Conservation (phyloP, 1,140 invertebrate species). For the Acyrthosiphon pisum region DNA sequence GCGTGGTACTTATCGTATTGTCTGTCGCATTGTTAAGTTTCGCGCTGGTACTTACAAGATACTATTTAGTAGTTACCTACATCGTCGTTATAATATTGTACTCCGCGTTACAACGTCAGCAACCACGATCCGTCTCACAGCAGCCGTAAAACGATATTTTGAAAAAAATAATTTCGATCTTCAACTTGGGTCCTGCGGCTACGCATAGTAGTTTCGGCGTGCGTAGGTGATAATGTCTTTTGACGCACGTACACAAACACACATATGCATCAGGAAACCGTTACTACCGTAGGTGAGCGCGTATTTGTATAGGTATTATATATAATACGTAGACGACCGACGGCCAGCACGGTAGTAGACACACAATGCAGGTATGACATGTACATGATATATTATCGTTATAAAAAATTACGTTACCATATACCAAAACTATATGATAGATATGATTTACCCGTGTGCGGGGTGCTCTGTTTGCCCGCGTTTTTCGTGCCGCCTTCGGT, state of each 20-base stretch:
- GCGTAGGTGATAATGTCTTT: neutral
- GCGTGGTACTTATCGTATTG: neutral
- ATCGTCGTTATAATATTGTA: neutral
- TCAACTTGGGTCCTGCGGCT: neutral
- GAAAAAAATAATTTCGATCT: neutral
- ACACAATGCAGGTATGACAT: neutral
- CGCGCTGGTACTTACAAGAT: neutral
- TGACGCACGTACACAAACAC: neutral
- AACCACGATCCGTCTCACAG: neutral
- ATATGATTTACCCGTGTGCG: neutral
- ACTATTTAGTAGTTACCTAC: neutral
- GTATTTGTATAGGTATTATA: neutral
- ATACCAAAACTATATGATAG: neutral
- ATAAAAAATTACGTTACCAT: neutral
- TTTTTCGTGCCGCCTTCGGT: neutral
- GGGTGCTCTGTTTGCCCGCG: neutral
- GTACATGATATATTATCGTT: neutral
- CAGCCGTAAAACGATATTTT: neutral
- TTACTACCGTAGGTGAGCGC: neutral
- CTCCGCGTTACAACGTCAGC: neutral
- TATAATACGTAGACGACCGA: neutral
- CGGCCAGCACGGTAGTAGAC: conserved; percentile 13
- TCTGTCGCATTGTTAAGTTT: neutral
- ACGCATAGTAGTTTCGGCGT: neutral
- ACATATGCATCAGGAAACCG: neutral